These are phyloP conservation scores for Aldrovandia affinis DNA, from an alignment of 2,797 vertebrate genomes.

Conservation along the genomic window DNA sequence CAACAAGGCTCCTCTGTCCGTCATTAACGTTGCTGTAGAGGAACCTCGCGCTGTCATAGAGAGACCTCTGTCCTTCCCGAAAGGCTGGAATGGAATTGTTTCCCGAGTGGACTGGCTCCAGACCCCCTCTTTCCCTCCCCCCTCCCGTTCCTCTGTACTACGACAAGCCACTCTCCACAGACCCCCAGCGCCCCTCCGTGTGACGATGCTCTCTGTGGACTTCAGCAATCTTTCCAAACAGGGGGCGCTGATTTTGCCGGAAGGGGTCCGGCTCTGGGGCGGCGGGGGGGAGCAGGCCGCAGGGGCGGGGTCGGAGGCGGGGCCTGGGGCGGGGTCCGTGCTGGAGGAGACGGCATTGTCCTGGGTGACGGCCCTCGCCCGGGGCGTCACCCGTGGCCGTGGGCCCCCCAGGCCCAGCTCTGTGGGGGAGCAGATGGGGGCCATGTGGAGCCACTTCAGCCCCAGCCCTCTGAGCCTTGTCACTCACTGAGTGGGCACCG, in stretches of 20 bases:
- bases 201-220: constrained; percentile 59
- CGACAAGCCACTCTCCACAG: constrained; percentile 24
- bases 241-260: constrained; percentile 58
- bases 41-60: constrained; percentile 5
- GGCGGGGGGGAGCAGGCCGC: not conserved
- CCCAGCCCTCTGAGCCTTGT: not conserved
- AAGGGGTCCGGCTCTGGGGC: constrained; percentile 5
- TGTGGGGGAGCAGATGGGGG: constrained; percentile 44
- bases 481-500: not conserved
- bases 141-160: constrained; percentile 4
- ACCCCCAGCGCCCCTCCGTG: constrained; percentile 29
- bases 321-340: constrained; percentile 45
- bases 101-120: constrained; percentile 3
- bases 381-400: not conserved
- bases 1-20: not conserved
- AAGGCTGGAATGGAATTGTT: constrained; percentile 12
- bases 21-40: not conserved
- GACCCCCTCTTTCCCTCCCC: not conserved
- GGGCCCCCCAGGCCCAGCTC: not conserved
- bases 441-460: constrained; percentile 49
- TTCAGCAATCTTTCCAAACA: constrained; percentile 63
- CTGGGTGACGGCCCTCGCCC: constrained; percentile 50
- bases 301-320: not conserved
- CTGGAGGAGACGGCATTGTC: constrained; percentile 65
- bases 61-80: constrained; percentile 8